Conservation (phyloP, 2,888 invertebrate species). For the Dromius quadrimaculatus region DNA sequence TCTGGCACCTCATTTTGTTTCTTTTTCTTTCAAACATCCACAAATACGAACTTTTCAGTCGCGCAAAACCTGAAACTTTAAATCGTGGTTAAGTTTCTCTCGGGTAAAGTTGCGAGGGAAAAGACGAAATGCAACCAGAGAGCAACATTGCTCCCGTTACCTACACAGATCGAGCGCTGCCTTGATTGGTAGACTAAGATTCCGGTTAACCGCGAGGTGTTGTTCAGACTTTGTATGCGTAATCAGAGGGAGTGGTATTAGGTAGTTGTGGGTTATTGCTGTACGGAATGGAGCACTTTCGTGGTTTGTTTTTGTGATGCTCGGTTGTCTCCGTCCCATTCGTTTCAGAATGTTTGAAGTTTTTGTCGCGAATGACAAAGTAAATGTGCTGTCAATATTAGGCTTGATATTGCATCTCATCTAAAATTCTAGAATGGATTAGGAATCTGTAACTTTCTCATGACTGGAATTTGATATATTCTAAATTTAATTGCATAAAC, state of each 20-base stretch:
- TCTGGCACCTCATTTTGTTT: background rate
- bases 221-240: constrained; percentile 18
- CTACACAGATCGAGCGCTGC: background rate
- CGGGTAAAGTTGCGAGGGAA: background rate
- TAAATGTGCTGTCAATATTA: too few relatives aligned
- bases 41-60: background rate
- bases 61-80: constrained; percentile 3
- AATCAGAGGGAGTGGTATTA: background rate
- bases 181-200: constrained; percentile 42
- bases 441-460: too few relatives aligned
- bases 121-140: constrained; percentile 6
- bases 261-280: background rate
- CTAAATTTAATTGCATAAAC: too few relatives aligned
- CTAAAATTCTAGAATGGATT: too few relatives aligned
- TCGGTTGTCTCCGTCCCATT: too few relatives aligned
- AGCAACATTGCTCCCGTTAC: background rate
- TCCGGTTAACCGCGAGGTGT: constrained; percentile 24
- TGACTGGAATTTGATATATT: too few relatives aligned
- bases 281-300: too few relatives aligned
- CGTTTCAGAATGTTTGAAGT: too few relatives aligned
- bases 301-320: too few relatives aligned
- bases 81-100: constrained; percentile 26
- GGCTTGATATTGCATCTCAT: too few relatives aligned
- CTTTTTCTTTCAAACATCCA: too few relatives aligned
- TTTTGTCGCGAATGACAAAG: too few relatives aligned